Conservation (phyloP, 2,797 vertebrate species). For the Tolypeutes matacus region DNA sequence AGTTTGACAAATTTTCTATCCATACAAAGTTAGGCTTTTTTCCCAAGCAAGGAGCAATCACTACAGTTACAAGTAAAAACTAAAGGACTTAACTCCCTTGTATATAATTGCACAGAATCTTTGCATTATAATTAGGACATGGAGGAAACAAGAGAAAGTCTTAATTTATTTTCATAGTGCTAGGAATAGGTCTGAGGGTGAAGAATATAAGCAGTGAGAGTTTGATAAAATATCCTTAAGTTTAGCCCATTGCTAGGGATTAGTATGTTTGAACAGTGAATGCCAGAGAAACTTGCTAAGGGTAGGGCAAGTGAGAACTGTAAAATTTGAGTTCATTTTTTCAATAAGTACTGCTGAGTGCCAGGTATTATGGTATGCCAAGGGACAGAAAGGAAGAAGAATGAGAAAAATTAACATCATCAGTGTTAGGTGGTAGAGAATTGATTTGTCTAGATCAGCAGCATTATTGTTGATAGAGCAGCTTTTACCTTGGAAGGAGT, state of each 20-base stretch:
- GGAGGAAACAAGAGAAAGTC: constrained; percentile 38
- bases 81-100: background rate
- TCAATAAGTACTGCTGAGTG: background rate
- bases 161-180: constrained; percentile 47
- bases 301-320: background rate
- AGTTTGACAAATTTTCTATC: background rate
- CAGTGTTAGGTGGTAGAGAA: background rate
- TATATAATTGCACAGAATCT: constrained; percentile 27
- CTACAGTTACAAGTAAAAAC: constrained; percentile 1
- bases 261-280: background rate
- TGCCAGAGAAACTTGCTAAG: constrained; percentile 6
- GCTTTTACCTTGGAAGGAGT: background rate
- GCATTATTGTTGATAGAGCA: background rate
- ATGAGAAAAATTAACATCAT: background rate
- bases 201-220: background rate
- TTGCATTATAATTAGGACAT: background rate
- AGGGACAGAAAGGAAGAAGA: background rate
- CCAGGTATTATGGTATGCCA: background rate
- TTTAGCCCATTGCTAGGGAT: background rate
- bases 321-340: constrained; percentile 51
- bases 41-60: constrained; percentile 23
- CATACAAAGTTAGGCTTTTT: constrained; percentile 10
- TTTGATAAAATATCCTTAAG: background rate
- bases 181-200: background rate
- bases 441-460: background rate